Base-by-base conservation (phyloP, 2,888 invertebrate genomes). In the Clanis bilineata region DNA sequence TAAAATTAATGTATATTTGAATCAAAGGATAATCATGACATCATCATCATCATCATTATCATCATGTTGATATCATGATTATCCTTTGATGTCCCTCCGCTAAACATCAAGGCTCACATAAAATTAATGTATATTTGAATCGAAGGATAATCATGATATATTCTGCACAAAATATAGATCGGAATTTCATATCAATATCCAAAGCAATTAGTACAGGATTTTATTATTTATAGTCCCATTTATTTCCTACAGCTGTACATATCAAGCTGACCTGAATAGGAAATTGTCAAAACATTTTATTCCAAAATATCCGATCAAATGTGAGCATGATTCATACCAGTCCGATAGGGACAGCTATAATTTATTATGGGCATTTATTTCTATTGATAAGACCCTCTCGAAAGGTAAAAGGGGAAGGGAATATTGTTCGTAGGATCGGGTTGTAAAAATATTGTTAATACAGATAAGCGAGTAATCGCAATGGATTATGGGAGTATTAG, bases 331-430 rank as follows among this genome's bases (percentile, higher is more conserved):
- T 65, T 69, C 64, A 65, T 64, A 28, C 28, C 56, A 45, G 61
- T 58, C 47, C 62, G 61, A 64, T 65, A 61, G 38, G 39, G 60
- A 39, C 65, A 60, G 59, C 66, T 67, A 67, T 71, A 73, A 69
- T 68, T 73, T 68, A 69, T 71, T 60, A 63, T 55, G 36, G 60
- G 56, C 64, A 63, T 65, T 63, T 67, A 65, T 69, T 62, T 59
- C 61, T 63, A 68, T 66, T 65, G 61, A 63, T 59, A 41, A 39
- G 54, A 32, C 54, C 58, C 23, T 39, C 28, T 57, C 36, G 56
- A 54, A 32, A 57, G 57, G 25, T 45, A 57, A 36, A 59, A 55
- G 56, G 41, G 58, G 39, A 38, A 57, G 15, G 36, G 15, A 39
- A n/a, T 45, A 45, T 45, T 23, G 3, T 23, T 32, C 18, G 32